phyloP scores from a whole-genome alignment of 1,140 invertebrate species.

The Homarus americanus region DNA sequence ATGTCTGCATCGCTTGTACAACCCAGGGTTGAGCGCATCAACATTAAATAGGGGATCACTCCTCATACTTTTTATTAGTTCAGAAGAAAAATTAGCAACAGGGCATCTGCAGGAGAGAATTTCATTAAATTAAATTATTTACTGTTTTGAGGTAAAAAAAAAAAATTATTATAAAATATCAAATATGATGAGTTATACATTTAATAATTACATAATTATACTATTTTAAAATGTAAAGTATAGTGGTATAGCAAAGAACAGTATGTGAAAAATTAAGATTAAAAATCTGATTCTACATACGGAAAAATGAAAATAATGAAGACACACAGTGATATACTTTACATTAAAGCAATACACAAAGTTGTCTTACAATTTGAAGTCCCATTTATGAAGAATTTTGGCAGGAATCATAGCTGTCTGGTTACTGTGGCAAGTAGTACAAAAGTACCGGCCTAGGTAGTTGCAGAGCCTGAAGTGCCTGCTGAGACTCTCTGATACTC shows the following conservation, averaged over 20 bases:
- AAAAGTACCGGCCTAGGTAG: slow-evolving; percentile 93
- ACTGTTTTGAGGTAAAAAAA: too few relatives aligned
- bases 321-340: too few relatives aligned
- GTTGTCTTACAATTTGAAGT: slow-evolving; percentile 83
- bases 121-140: not conserved
- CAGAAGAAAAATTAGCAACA: slow-evolving; percentile 89
- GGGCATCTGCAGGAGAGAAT: slow-evolving; percentile 81
- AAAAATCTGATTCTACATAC: too few relatives aligned
- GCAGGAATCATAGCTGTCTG: slow-evolving; percentile 87
- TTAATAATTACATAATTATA: slow-evolving; percentile 68
- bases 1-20: slow-evolving; percentile 83
- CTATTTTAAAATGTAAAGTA: not conserved
- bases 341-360: not conserved
- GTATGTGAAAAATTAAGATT: too few relatives aligned
- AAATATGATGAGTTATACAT: too few relatives aligned
- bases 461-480: slow-evolving; percentile 89
- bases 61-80: slow-evolving; percentile 87
- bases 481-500: slow-evolving; percentile 85
- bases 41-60: slow-evolving; percentile 89
- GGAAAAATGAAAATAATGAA: too few relatives aligned
- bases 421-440: slow-evolving; percentile 91
- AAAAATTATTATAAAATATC: slow-evolving; percentile 72
- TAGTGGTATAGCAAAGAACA: not conserved
- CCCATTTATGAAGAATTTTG: slow-evolving; percentile 87
- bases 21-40: slow-evolving; percentile 83